A percentile compares a stretch with the other conserved stretches of the same genome.
Evolutionary conservation across 1,140 invertebrate species (phyloP).

Genomic region (Drosophila micromelanica): DNA sequence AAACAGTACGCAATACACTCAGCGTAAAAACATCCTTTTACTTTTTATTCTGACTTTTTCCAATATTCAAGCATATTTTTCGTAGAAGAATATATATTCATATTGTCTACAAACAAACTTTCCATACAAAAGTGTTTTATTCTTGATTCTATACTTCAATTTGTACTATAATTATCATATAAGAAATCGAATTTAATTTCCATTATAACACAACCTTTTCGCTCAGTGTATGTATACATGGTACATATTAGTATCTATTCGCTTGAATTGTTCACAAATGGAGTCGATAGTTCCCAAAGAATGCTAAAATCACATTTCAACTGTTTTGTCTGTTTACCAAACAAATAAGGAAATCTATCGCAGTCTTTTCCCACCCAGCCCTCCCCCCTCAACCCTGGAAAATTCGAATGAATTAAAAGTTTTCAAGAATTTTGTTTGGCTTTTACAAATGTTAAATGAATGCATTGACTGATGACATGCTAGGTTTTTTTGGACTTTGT

Average conservation of each 20-base stretch:
- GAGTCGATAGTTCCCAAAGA: not conserved
- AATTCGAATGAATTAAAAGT: constrained; percentile 1
- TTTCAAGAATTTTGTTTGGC: constrained; percentile 1
- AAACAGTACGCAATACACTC: not conserved
- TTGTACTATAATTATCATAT: no score
- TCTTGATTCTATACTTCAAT: no score
- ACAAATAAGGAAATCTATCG: not conserved
- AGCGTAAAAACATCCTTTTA: not conserved
- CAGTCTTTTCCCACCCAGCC: not conserved
- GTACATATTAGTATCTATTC: not conserved
- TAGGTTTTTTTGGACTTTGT: not conserved
- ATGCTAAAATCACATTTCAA: not conserved
- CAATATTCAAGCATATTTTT: no score
- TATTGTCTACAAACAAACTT: no score
- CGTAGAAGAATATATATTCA: not conserved
- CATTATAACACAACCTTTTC: not conserved
- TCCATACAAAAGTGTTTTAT: no score
- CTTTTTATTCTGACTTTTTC: no score
- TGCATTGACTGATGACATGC: not conserved
- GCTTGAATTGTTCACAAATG: not conserved
- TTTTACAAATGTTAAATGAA: constrained; percentile 12
- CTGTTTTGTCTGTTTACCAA: not conserved
- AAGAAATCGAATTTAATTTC: no score
- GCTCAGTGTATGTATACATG: not conserved
- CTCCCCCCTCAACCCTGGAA: no score